phyloP scores from a whole-genome alignment of 2,113 vertebrate species.

The Tautogolabrus adspersus region DNA sequence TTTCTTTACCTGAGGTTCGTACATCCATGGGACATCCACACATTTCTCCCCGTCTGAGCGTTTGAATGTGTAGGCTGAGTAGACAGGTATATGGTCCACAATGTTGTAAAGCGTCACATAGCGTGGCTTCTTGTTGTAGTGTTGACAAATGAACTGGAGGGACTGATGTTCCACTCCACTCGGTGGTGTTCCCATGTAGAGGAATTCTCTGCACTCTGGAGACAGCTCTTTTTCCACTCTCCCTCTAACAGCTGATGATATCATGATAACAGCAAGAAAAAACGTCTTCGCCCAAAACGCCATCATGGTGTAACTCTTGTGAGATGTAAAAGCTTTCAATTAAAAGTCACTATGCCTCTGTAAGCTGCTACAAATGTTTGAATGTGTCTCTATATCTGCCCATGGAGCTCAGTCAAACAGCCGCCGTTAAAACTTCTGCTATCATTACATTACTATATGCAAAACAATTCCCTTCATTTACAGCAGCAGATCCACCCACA shows the following conservation, averaged over 20 bases:
- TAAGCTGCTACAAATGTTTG: slow-evolving; percentile 11
- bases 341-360: background rate
- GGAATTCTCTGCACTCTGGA: slow-evolving; percentile 73
- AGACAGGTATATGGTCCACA: slow-evolving; percentile 71
- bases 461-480: slow-evolving; percentile 51
- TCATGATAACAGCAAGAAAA: slow-evolving; percentile 32
- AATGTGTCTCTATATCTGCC: background rate
- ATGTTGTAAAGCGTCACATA: slow-evolving; percentile 78
- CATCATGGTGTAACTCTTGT: slow-evolving; percentile 39
- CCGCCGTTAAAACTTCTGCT: slow-evolving; percentile 11
- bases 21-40: slow-evolving; percentile 82
- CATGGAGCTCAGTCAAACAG: slow-evolving; percentile 8
- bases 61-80: slow-evolving; percentile 82
- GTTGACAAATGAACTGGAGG: slow-evolving; percentile 78
- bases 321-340: background rate
- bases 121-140: slow-evolving; percentile 73
- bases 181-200: slow-evolving; percentile 77
- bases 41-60: slow-evolving; percentile 73
- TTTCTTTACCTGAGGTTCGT: slow-evolving; percentile 79
- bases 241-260: slow-evolving; percentile 34
- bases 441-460: slow-evolving; percentile 68
- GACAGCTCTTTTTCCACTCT: slow-evolving; percentile 75
- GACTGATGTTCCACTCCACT: slow-evolving; percentile 59
- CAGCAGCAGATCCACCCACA: slow-evolving; percentile 29
- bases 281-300: slow-evolving; percentile 27